Evolutionary conservation across 2,888 invertebrate genomes (phyloP).

Genomic region (Lutraria lutraria): DNA sequence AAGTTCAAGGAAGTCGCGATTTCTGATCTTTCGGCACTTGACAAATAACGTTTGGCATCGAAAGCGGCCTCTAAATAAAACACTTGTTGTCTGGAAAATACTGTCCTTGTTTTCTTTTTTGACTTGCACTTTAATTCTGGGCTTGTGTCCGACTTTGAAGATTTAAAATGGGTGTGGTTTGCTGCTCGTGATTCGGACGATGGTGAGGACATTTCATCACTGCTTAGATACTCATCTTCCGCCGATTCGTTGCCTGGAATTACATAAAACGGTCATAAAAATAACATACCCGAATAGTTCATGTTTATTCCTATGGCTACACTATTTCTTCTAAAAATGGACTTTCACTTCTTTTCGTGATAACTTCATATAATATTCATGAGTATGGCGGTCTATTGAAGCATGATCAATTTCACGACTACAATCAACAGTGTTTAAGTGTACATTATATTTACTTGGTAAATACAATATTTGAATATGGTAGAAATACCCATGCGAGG

Average conservation of each 20-base stretch:
- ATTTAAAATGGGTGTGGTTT: background rate
- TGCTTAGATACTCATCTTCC: slow-evolving; percentile 27
- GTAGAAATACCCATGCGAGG: too few relatives aligned
- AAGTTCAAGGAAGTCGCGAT: slow-evolving; percentile 72
- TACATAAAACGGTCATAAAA: background rate
- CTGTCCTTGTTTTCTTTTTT: slow-evolving; percentile 76
- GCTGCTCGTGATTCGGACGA: background rate
- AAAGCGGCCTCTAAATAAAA: slow-evolving; percentile 76
- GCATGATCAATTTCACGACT: too few relatives aligned
- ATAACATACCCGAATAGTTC: too few relatives aligned
- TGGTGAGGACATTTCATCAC: slow-evolving; percentile 39
- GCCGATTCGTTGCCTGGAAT: slow-evolving; percentile 25
- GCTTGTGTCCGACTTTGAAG: slow-evolving; percentile 14
- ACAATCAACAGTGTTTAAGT: too few relatives aligned
- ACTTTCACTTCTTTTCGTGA: too few relatives aligned
- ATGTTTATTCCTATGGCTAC: too few relatives aligned
- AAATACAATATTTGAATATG: too few relatives aligned
- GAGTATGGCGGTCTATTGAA: too few relatives aligned
- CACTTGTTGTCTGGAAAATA: slow-evolving; percentile 76
- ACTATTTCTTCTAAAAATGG: too few relatives aligned
- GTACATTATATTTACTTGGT: too few relatives aligned
- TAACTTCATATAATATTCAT: too few relatives aligned
- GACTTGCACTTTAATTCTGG: slow-evolving; percentile 59
- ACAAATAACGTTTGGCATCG: slow-evolving; percentile 74
- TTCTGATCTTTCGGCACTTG: slow-evolving; percentile 75